These are phyloP conservation scores for Phorcus lineatus DNA, from an alignment of 2,888 invertebrate species.

Conservation along the genomic window DNA sequence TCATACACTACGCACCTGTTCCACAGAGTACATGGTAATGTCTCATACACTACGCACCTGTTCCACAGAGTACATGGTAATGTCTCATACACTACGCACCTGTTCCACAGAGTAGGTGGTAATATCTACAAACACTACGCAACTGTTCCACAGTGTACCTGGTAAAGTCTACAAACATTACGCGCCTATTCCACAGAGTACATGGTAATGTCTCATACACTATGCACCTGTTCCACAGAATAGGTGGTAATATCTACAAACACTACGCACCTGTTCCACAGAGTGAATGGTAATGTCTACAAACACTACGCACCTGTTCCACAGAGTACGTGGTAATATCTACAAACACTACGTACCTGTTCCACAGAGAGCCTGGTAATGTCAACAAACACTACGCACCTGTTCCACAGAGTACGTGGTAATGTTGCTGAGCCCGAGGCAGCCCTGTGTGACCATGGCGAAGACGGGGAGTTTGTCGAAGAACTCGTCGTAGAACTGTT, in stretches of 20 bases:
- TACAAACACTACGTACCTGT: neutral
- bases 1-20: too few relatives aligned
- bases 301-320: too few relatives aligned
- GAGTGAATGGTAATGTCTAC: neutral
- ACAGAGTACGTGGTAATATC: too few relatives aligned
- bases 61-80: neutral
- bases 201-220: too few relatives aligned
- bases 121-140: too few relatives aligned
- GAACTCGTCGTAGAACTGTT: neutral
- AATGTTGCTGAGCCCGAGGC: neutral
- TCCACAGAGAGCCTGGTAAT: neutral
- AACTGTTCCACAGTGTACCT: too few relatives aligned
- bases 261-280: neutral
- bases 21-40: too few relatives aligned
- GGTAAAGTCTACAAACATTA: too few relatives aligned
- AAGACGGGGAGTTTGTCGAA: neutral
- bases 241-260: neutral
- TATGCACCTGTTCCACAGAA: neutral
- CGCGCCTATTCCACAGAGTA: too few relatives aligned
- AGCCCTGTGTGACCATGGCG: neutral
- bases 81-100: neutral
- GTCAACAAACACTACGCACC: neutral
- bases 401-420: neutral
- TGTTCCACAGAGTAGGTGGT: too few relatives aligned
- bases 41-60: neutral